A percentile compares a stretch with the other conserved stretches of the same genome.
These are phyloP conservation scores for Zoanthus gigantus DNA, from an alignment of 92 coral and sea anemone species.

Conservation along the genomic window DNA sequence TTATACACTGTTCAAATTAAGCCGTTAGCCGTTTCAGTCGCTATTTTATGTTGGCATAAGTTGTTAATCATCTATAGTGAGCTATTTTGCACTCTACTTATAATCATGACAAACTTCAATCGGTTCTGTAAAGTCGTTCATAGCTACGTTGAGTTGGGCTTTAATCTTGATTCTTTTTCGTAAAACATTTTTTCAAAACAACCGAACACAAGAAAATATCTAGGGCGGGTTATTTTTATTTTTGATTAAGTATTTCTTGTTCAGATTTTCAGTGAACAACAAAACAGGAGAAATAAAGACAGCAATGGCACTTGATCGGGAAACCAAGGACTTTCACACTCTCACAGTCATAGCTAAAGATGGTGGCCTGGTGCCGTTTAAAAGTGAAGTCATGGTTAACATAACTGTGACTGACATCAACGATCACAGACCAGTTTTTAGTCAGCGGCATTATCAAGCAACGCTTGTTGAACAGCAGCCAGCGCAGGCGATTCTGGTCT, in stretches of 20 bases:
- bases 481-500: constrained; percentile 67
- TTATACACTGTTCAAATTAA: too few species aligned
- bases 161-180: too few species aligned
- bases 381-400: constrained; percentile 72
- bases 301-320: constrained; percentile 86
- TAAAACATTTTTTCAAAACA: too few species aligned
- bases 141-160: too few species aligned
- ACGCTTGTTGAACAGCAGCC: constrained; percentile 76
- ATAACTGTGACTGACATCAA: constrained; percentile 92
- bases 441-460: constrained; percentile 86
- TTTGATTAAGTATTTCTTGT: neutral
- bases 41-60: too few species aligned
- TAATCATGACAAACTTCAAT: too few species aligned
- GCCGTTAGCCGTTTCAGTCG: too few species aligned
- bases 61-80: too few species aligned
- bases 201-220: too few species aligned
- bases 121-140: too few species aligned
- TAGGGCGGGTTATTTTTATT: too few species aligned
- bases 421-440: constrained; percentile 88
- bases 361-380: constrained; percentile 58
- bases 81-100: too few species aligned
- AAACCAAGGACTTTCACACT: constrained; percentile 70
- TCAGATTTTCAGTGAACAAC: constrained; percentile 78
- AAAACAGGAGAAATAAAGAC: constrained; percentile 87
- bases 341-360: constrained; percentile 80